Base-by-base conservation (phyloP, 37 sponge, comb jelly and placozoan genomes). In the Lycopodina hypogea region DNA sequence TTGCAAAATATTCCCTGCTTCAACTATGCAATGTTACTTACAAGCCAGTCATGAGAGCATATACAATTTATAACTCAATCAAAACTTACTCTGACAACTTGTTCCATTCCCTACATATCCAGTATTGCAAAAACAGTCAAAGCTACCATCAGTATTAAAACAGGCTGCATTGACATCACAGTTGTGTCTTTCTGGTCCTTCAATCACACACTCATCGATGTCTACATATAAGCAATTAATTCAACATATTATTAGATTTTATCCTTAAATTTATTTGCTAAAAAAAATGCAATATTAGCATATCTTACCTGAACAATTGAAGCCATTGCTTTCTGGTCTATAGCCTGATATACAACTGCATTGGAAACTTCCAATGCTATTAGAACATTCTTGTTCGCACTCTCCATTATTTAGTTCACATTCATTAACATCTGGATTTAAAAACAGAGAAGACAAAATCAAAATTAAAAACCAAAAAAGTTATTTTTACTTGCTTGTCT, bases 71-170 rank as follows among this genome's bases (percentile, higher is more conserved):
- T 62, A 28, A 28, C 8, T 62, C 32, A 26, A 41, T 52, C 8
- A 30, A 65, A 29, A 32, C 56, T 55, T 68, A 78, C 79, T 38
- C 21, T 21, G 56, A 32, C 80, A 70, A 37, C 17, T 59, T 22
- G 60, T 42, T 32, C 71, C 59, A 69, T 70, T 57, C 37, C 71
- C 71, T 37, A 7, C 58, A 30, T 80, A 71, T 28, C 80, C 80
- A 70, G 28, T 2, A 42, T 59, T 70, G 35, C 80, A 80, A 1
- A 2, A 28, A 36, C 87, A 86, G 45, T 32, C 41, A 55, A 73
- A 85, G 73, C 85, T 78, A 33, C 85, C 85, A 42, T 8, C 29
- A 39, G 85, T 85, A 56, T 85, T 78, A 52, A 38, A 57, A 40
- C 85, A 90, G 65, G 35, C 14, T 59, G 81, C 72, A 32, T 77